A percentile compares a stretch with the other conserved stretches of the same genome.
Conservation (phyloP, 2,113 vertebrate species). For the Oreocharis arfaki region DNA sequence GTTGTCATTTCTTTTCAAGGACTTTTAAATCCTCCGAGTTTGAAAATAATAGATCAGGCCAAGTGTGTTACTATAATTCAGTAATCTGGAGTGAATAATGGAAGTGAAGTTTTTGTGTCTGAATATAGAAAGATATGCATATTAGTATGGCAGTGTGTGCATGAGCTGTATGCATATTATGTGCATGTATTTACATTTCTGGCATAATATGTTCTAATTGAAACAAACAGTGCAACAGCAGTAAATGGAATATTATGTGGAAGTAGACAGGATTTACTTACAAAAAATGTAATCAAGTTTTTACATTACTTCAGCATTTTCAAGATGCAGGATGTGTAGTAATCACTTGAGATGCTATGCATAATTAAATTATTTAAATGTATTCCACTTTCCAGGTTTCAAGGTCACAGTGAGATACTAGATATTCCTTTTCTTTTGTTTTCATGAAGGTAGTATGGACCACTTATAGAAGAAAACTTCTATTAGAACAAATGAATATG, state of each 20-base stretch:
- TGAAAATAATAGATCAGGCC: not conserved
- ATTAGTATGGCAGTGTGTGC: not conserved
- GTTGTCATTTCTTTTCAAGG: not conserved
- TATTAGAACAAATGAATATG: not conserved
- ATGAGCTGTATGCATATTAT: not conserved
- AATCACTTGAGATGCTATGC: not conserved
- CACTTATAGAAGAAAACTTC: not conserved
- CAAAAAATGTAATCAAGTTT: not conserved
- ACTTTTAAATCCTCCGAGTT: not conserved
- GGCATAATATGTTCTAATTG: not conserved
- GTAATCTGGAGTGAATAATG: not conserved
- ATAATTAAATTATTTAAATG: conserved; percentile 44
- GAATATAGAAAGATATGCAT: not conserved
- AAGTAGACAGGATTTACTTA: not conserved
- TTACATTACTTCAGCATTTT: not conserved
- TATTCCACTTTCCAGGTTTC: conserved; percentile 16
- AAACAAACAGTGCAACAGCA: not conserved
- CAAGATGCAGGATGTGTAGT: not conserved
- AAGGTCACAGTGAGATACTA: conserved; percentile 15
- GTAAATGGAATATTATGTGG: not conserved
- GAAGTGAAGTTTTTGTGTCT: not conserved
- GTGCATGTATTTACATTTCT: conserved; percentile 5
- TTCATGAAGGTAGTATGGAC: fast-evolving
- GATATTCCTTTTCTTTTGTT: not conserved
- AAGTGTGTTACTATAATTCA: not conserved